Conservation (phyloP, 2,888 invertebrate genomes). For the Scaptomyza caliginosa region DNA sequence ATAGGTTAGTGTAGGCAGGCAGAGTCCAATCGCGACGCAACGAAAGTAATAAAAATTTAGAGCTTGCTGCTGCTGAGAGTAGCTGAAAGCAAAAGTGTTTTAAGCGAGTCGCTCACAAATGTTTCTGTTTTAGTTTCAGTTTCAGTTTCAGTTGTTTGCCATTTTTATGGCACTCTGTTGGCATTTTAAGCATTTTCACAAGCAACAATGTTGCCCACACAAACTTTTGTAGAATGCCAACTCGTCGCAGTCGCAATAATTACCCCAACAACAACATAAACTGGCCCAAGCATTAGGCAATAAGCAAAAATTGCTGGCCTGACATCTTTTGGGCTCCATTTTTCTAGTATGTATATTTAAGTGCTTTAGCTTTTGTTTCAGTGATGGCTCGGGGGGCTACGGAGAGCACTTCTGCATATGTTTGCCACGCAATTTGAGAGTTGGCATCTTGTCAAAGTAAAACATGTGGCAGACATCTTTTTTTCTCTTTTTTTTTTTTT, state of each 20-base stretch:
- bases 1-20: slow-evolving; percentile 81
- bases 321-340: slow-evolving; percentile 53
- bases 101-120: slow-evolving; percentile 14
- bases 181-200: slow-evolving; percentile 65
- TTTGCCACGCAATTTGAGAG: slow-evolving; percentile 47
- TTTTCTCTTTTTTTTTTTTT: slow-evolving; percentile 40
- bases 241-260: slow-evolving; percentile 43
- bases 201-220: slow-evolving; percentile 60
- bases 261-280: slow-evolving; percentile 20
- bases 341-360: slow-evolving; percentile 50
- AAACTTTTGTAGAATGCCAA: slow-evolving; percentile 35
- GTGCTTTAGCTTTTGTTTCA: slow-evolving; percentile 43
- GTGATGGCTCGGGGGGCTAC: not conserved
- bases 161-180: slow-evolving; percentile 60
- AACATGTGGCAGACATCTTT: slow-evolving; percentile 75
- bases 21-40: slow-evolving; percentile 32
- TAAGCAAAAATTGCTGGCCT: slow-evolving; percentile 40
- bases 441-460: slow-evolving; percentile 75
- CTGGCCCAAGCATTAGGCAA: slow-evolving; percentile 54
- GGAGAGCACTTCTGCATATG: slow-evolving; percentile 58
- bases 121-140: slow-evolving; percentile 7
- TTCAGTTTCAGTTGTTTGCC: slow-evolving; percentile 28
- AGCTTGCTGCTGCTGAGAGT: slow-evolving; percentile 46
- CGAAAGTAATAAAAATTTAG: slow-evolving; percentile 61
- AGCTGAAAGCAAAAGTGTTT: slow-evolving; percentile 78